phyloP scores from a whole-genome alignment of 2,888 invertebrate genomes.

The Hirtodrosophila histrioides region DNA sequence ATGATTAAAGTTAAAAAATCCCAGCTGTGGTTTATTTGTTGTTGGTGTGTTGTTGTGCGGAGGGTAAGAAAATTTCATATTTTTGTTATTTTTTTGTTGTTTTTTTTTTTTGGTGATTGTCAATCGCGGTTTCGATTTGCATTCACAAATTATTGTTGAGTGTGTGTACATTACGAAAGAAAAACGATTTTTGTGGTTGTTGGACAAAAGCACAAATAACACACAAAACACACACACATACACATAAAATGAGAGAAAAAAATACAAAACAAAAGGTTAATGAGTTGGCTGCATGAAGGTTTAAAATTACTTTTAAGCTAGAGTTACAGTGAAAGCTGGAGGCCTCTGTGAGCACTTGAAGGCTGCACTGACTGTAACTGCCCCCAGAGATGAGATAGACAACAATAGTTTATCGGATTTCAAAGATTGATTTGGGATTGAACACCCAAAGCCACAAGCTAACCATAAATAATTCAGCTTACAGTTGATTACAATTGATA shows the following conservation, averaged over 20 bases:
- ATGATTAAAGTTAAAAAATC: slow-evolving; percentile 84
- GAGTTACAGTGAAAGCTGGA: slow-evolving; percentile 46
- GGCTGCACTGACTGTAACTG: slow-evolving; percentile 1
- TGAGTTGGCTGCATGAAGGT: slow-evolving; percentile 44
- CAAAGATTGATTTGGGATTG: not conserved
- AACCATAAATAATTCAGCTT: too few relatives aligned
- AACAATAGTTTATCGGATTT: too few relatives aligned
- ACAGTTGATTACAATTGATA: too few relatives aligned
- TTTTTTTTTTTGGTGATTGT: slow-evolving; percentile 32
- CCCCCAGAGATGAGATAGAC: too few relatives aligned
- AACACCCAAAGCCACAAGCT: not conserved
- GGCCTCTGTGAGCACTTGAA: slow-evolving; percentile 13
- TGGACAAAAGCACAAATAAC: slow-evolving; percentile 20
- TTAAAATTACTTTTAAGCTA: slow-evolving; percentile 23
- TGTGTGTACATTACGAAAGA: slow-evolving; percentile 37
- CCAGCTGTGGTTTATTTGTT: slow-evolving; percentile 78
- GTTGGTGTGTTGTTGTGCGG: slow-evolving; percentile 45
- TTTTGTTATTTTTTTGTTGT: slow-evolving; percentile 15
- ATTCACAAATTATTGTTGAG: slow-evolving; percentile 33
- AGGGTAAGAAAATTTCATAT: slow-evolving; percentile 29
- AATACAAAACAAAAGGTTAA: slow-evolving; percentile 45
- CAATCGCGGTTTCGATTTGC: slow-evolving; percentile 32
- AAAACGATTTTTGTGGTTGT: slow-evolving; percentile 29
- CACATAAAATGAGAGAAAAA: slow-evolving; percentile 28
- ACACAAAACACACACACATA: slow-evolving; percentile 26